Evolutionary conservation across 2,797 vertebrate genomes (phyloP), one percentile per base, ranked within the genome.

Genomic region (Coreius guichenoti): DNA sequence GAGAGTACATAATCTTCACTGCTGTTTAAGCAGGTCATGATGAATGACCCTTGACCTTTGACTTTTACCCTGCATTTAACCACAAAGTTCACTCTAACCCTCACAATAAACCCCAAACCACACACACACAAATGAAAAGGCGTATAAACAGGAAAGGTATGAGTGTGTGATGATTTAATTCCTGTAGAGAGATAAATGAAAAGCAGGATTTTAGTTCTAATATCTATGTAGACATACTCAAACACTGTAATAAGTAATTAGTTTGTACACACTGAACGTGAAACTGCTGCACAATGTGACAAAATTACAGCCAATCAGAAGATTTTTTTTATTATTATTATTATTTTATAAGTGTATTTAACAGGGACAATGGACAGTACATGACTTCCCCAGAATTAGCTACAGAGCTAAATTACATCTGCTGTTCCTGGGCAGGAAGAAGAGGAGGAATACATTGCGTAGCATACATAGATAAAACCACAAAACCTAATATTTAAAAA

Each of bases 1-100:
- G 51, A 43, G 21, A 78, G 23, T 33, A 73, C 8, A 8, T 69
- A 26, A 87, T 84, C 61, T 72, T 9, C 39, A 47, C 75, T 78
- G 43, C 36, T 84, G 51, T 47, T 87, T 58, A 61, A 84, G 74
- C 74, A 80, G 80, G 69, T 83, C 81, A 80, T 70, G 56, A 80
- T 84, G 47, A 76, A 65, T 77, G 72, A 88, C 54, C 80, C 43
- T 56, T 78, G 79, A 76, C 36, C 85, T 77, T 80, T 73, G 36
- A 67, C 83, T 74, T 90, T 58, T 83, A 80, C 86, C 69, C 72
- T 65, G 33, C 68, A 75, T 79, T 78, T 70, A 83, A 49, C 26
- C 56, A 67, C 13, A 72, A 82, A 43, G 21, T 73, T 63, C 69
- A 61, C 14, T 21, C 39, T 51, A 16, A 70, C 61, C 51, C 31